These are phyloP conservation scores for Trichomalopsis sarcophagae DNA, from an alignment of 1,140 invertebrate genomes.

Conservation along the genomic window DNA sequence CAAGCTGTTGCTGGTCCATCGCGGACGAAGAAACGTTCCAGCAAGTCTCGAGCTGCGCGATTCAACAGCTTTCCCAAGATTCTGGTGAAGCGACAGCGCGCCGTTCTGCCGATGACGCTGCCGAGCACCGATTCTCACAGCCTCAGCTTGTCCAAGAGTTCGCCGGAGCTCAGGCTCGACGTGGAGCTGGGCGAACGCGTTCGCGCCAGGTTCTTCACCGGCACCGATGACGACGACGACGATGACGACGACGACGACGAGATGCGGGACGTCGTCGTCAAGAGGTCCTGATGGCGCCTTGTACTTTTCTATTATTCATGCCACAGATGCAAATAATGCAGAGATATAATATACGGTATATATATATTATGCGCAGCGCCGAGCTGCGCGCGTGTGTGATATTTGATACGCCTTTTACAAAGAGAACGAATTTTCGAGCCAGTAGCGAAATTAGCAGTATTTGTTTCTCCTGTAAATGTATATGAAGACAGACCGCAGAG, in stretches of 20 bases:
- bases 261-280: background rate
- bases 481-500: too few relatives aligned
- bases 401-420: background rate
- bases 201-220: conserved; percentile 39
- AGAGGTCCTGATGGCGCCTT: conserved; percentile 29
- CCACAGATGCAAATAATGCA: background rate
- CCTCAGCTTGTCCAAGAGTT: conserved; percentile 38
- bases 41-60: background rate
- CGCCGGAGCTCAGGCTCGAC: conserved; percentile 40
- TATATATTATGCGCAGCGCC: too few relatives aligned
- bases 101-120: background rate
- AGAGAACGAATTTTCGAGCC: background rate
- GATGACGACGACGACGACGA: background rate
- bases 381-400: background rate
- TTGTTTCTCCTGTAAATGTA: background rate
- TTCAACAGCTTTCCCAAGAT: conserved; percentile 55
- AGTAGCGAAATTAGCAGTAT: background rate
- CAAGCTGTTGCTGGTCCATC: background rate
- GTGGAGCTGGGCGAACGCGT: conserved; percentile 4
- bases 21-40: background rate
- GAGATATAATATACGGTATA: too few relatives aligned
- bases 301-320: too few relatives aligned
- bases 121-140: background rate
- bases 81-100: conserved; percentile 29
- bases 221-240: conserved; percentile 18